Conservation (phyloP, 1,140 invertebrate genomes). For the roundworm (Caenorhabditis elegans) region WBcel235 BX284603.4:5631501-5632000, state of each 20-base stretch:
- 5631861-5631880: too few species aligned
- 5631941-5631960: too few species aligned
- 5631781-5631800: neutral
- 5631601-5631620: too few species aligned
- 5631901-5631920: neutral
- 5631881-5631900: too few species aligned
- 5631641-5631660: neutral
- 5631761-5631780: neutral
- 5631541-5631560: too few species aligned
- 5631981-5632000: neutral
- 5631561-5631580: too few species aligned
- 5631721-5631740: neutral
- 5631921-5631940: too few species aligned
- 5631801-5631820: neutral
- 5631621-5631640: neutral
- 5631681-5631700: neutral
- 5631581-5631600: too few species aligned
- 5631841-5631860: too few species aligned
- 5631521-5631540: too few species aligned
- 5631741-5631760: neutral
- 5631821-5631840: neutral
- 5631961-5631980: too few species aligned
- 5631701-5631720: neutral
- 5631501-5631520: too few species aligned
- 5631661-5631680: neutral